phyloP scores from a whole-genome alignment of 1,140 invertebrate genomes.

The Pygmarrhopalites habei region DNA sequence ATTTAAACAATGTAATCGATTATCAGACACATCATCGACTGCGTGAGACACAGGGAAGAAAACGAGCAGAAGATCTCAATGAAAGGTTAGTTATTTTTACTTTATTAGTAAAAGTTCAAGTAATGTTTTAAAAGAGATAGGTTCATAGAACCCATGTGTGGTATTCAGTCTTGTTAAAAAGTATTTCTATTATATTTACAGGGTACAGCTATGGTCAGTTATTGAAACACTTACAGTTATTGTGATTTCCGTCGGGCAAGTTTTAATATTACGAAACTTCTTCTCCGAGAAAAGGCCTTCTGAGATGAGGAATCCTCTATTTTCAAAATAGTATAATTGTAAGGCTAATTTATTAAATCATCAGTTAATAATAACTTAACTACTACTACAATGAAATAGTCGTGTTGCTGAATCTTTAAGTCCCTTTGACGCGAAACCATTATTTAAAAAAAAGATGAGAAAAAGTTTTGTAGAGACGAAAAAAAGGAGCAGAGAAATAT shows the following conservation, averaged over 20 bases:
- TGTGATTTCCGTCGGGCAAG: conserved; percentile 77
- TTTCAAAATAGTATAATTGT: conserved; percentile 16
- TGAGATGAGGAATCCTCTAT: conserved; percentile 41
- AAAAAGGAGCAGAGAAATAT: too few relatives aligned
- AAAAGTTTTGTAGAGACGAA: too few relatives aligned
- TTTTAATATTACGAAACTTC: conserved; percentile 87
- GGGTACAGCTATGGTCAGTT: conserved; percentile 87
- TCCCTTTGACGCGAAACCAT: too few relatives aligned
- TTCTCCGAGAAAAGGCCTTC: conserved; percentile 77
- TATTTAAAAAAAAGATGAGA: too few relatives aligned
- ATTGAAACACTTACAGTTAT: conserved; percentile 80
- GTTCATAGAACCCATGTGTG: too few relatives aligned
- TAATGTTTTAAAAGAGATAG: not conserved
- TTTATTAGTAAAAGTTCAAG: too few relatives aligned
- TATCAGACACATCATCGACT: conserved; percentile 94
- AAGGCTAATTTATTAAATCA: too few relatives aligned
- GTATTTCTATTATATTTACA: conserved; percentile 9
- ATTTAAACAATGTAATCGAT: conserved; percentile 77
- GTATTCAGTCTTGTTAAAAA: not conserved
- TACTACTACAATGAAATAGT: too few relatives aligned
- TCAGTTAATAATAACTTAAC: too few relatives aligned
- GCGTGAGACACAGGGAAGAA: conserved; percentile 85
- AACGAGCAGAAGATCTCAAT: conserved; percentile 91
- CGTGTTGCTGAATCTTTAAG: too few relatives aligned
- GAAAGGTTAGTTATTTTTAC: conserved; percentile 47